Base-by-base conservation (phyloP, 2,888 invertebrate genomes). In the Agrotis ipsilon region DNA sequence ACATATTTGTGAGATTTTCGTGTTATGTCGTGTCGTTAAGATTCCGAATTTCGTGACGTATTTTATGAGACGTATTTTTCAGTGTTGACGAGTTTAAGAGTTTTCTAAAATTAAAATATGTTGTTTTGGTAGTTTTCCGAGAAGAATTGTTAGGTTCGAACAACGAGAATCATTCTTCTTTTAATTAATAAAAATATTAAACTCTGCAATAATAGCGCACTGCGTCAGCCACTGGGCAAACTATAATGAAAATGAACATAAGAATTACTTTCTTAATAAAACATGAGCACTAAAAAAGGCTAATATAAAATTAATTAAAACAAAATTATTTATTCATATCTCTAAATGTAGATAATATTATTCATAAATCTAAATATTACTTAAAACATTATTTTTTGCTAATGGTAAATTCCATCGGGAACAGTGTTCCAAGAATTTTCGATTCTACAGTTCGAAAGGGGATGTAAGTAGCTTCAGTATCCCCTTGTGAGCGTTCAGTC, bases 1-100 rank as follows among this genome's bases (percentile, higher is more conserved):
- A 72, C 63, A 74, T 71, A 78, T 84, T 77, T 69, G 74, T 59
- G 72, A 82, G 76, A 72, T 80, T 73, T 78, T 71, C 52, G 45
- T 52, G 62, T 69, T 63, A 78, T 69, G 48, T 72, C 80, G 46
- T 65, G 60, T 76, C 74, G 68, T 75, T 78, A 68, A 51, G 74
- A 66, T 78, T 75, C 58, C 45, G 62, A 72, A 73, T 66, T 64
- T 60, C 49, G 55, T 39, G 57, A 27, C 55, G 48, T 55, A 43
- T 68, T 54, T 54, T 57, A 45, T 21, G 43, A 27, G 21, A 32
- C 7, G 11, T 21, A 68, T 72, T 72, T 68, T 46, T 76, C 43
- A 68, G 52, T 52, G 32, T 11, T 51, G 6, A 52, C 16, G 0
- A 51, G n/a, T 49, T 69, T 21, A 7, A 7, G 1, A 24, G n/a